These are phyloP conservation scores for Heliconius hermathena DNA, from an alignment of 1,140 invertebrate genomes.

Conservation along the genomic window DNA sequence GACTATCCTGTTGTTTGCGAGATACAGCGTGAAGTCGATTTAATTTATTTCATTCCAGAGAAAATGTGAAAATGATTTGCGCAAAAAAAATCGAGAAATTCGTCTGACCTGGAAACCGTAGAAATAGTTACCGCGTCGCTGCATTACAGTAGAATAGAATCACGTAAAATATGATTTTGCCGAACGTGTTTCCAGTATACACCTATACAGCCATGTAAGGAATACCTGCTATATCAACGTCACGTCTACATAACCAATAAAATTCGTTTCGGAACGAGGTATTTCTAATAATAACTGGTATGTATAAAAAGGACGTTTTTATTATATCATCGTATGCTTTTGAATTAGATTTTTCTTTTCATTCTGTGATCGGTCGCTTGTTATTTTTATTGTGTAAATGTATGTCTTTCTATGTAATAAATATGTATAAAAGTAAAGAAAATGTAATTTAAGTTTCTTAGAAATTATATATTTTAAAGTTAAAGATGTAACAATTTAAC, in stretches of 20 bases:
- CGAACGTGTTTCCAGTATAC: slow-evolving; percentile 55
- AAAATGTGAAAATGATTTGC: slow-evolving; percentile 10
- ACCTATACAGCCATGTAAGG: slow-evolving; percentile 33
- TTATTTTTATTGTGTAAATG: too few relatives aligned
- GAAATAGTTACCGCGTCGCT: slow-evolving; percentile 36
- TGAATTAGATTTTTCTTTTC: background rate
- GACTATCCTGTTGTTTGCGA: too few relatives aligned
- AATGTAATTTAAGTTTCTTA: too few relatives aligned
- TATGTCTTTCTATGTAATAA: too few relatives aligned
- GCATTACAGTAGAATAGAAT: slow-evolving; percentile 56
- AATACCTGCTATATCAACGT: slow-evolving; percentile 38
- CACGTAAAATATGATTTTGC: slow-evolving; percentile 74
- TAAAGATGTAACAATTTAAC: too few relatives aligned
- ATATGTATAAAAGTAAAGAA: too few relatives aligned
- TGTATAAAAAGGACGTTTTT: background rate
- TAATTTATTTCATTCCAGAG: background rate
- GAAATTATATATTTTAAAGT: too few relatives aligned
- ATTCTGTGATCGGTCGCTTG: background rate
- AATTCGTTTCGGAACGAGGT: slow-evolving; percentile 25
- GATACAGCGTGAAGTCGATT: too few relatives aligned
- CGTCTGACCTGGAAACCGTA: slow-evolving; percentile 29
- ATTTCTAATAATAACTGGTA: slow-evolving; percentile 16
- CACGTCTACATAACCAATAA: slow-evolving; percentile 42
- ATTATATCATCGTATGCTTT: background rate
- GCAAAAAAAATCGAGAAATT: slow-evolving; percentile 1